phyloP scores from a whole-genome alignment of 1,140 invertebrate genomes.

The Cydia amplana region DNA sequence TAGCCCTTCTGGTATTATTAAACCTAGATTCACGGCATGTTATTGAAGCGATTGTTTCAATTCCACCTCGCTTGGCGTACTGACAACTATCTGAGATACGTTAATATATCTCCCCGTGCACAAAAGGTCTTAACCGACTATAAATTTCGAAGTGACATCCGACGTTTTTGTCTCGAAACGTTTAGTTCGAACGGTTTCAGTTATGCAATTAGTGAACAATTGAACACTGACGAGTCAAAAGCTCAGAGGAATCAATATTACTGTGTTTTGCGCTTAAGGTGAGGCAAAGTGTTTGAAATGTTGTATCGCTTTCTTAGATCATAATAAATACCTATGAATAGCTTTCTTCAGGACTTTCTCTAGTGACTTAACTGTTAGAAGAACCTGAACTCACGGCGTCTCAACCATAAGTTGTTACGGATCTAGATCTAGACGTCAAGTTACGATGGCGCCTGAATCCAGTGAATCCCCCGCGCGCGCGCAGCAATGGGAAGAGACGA shows the following conservation, averaged over 20 bases:
- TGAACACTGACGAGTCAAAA: background rate
- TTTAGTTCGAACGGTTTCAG: slow-evolving; percentile 2
- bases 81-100: slow-evolving; percentile 13
- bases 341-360: too few species aligned
- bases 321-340: too few species aligned
- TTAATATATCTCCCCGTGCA: background rate
- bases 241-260: background rate
- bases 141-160: background rate
- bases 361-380: too few species aligned
- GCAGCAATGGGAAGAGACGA: background rate
- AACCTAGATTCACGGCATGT: slow-evolving; percentile 16
- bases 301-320: too few species aligned
- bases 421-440: too few species aligned
- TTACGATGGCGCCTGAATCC: background rate
- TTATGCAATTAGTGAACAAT: background rate
- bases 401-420: too few species aligned
- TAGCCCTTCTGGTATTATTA: background rate
- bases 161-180: background rate
- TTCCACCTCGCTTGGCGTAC: slow-evolving; percentile 15
- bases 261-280: background rate
- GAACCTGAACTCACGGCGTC: too few species aligned
- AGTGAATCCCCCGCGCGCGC: background rate
- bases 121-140: background rate
- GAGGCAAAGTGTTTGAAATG: too few species aligned
- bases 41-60: slow-evolving; percentile 11